Evolutionary conservation across 37 sponge, comb jelly and placozoan genomes (phyloP), one percentile per base, ranked within the genome.

Genomic region (Mnemiopsis leidyi): DNA sequence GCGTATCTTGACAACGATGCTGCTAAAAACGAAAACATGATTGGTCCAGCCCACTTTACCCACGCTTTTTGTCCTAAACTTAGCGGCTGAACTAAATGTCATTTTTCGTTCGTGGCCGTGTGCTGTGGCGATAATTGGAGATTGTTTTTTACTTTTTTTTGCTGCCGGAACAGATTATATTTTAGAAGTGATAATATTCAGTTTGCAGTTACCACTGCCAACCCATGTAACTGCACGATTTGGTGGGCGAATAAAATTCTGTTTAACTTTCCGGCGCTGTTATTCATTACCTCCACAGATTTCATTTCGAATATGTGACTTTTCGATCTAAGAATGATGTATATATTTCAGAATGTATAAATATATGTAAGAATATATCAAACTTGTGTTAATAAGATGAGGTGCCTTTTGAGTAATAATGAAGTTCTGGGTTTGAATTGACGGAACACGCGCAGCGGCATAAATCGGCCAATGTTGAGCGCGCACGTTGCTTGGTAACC

Each of bases 1-100:
- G 90, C 93, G 30, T 97, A 95, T 82, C 94, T 97, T 0, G 69
- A 94, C 28, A 82, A 73, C 76, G 97, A 96, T 67, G 93, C 75
- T 29, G 75, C 93, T 33, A 95, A 95, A 16, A 94, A 93, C 93
- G 95, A 77, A 23, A 96, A 94, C 21, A 95, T 77, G 71, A 94
- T 97, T 68, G 98, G 98, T 0, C 96, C 98, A 24, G 93, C 94
- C 13, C 95, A 97, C 34, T 97, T 97, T 83, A 76, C 83, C 0
- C 98, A 97, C 67, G 25, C 92, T 31, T 94, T 69, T 68, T 97
- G 98, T 68, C 98, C 98, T 0, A 76, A 83, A 29, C 95, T 97
- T 1, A 85, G 36, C 23, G 90, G 90, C 26, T 77, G 79, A 77
- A 69, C 61, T 18, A n/a, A n/a, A n/a, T 18, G 61, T 48, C 9